A percentile compares a stretch with the other conserved stretches of the same genome.
phyloP scores from a whole-genome alignment of 2,888 invertebrate species.

The Drosophila hamatofila region DNA sequence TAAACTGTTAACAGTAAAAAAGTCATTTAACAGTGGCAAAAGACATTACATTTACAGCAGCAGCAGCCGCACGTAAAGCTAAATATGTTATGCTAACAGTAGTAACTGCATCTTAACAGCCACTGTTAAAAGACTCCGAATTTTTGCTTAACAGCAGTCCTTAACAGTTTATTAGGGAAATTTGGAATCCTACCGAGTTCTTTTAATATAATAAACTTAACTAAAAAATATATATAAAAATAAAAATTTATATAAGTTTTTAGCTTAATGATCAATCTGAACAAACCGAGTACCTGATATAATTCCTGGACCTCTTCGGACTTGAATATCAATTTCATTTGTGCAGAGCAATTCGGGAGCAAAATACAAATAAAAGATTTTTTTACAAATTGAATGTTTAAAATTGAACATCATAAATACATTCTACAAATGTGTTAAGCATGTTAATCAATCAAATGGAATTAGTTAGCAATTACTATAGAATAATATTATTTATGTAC shows the following conservation, averaged over 20 bases:
- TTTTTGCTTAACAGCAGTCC: background rate
- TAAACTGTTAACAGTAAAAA: background rate
- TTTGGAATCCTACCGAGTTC: background rate
- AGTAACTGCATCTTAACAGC: background rate
- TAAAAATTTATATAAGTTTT: background rate
- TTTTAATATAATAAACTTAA: background rate
- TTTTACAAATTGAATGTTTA: background rate
- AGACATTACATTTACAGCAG: background rate
- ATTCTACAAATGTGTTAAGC: background rate
- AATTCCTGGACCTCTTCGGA: conserved; percentile 36
- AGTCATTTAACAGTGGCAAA: background rate
- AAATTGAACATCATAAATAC: background rate
- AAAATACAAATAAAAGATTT: conserved; percentile 23
- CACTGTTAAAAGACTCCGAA: background rate
- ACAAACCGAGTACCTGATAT: conserved; percentile 49
- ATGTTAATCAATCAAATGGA: background rate
- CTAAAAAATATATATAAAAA: background rate
- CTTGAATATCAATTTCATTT: conserved; percentile 28
- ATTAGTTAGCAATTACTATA: background rate
- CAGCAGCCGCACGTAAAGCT: background rate
- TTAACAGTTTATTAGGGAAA: background rate
- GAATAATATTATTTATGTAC: background rate
- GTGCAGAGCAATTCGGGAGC: background rate
- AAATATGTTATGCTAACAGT: background rate
- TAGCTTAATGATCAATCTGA: conserved; percentile 26